Evolutionary conservation across 2,797 vertebrate genomes (phyloP).

Genomic region (Onychomys leucogaster): DNA sequence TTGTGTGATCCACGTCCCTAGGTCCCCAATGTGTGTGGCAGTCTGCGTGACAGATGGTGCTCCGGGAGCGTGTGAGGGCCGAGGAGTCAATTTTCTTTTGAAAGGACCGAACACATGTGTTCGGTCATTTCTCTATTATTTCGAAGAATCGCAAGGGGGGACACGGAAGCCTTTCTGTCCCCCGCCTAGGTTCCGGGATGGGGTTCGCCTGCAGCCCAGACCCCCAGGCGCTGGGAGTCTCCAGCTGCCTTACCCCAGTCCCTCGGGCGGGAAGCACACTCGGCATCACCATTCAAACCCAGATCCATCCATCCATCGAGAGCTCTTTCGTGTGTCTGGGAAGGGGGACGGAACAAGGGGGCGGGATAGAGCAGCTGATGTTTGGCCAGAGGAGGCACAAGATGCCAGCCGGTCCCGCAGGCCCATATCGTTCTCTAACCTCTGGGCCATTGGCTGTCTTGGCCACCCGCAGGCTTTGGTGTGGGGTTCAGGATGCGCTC

Average conservation of each 20-base stretch:
- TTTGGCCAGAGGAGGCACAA: not conserved
- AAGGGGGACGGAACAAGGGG: not conserved
- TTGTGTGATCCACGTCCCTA: constrained; percentile 84
- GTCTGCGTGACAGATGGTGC: constrained; percentile 89
- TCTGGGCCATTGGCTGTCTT: not conserved
- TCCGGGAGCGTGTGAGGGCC: constrained; percentile 83
- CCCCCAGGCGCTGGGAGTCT: not conserved
- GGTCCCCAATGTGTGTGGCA: constrained; percentile 83
- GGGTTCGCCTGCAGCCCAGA: not conserved
- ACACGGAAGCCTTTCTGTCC: not conserved
- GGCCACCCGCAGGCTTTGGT: not conserved
- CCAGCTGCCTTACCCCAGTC: not conserved
- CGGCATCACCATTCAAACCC: not conserved
- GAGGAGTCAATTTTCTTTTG: constrained; percentile 83
- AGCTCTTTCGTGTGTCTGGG: not conserved
- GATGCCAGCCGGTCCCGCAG: not conserved
- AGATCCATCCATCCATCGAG: not conserved
- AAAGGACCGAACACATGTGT: constrained; percentile 77
- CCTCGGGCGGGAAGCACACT: not conserved
- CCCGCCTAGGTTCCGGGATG: not conserved
- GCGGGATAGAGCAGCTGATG: not conserved
- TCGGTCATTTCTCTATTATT: constrained; percentile 79
- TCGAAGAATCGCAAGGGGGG: not conserved
- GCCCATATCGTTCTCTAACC: not conserved
- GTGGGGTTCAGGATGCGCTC: not conserved